phyloP scores from a whole-genome alignment of 64 coral and sea anemone genomes.

The Cladopsammia gracilis region DNA sequence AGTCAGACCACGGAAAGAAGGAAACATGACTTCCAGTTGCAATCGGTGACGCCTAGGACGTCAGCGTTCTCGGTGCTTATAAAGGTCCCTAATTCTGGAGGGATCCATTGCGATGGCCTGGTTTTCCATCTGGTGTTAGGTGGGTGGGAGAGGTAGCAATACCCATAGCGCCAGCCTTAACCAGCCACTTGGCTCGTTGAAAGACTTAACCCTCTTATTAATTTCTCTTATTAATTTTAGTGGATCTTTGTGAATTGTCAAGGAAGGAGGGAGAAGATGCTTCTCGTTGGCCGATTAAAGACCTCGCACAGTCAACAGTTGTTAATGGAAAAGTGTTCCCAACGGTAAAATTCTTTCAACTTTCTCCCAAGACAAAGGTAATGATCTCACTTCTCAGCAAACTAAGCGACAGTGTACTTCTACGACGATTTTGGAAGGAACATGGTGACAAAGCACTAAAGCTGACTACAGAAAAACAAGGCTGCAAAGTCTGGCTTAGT shows the following conservation, averaged over 20 bases:
- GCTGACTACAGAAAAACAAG: not conserved
- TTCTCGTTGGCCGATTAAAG: not conserved
- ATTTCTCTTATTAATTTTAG: not conserved
- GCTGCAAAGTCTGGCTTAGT: not conserved
- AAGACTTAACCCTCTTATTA: not conserved
- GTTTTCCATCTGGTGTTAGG: no score
- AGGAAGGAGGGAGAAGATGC: not conserved
- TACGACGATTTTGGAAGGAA: constrained; percentile 63
- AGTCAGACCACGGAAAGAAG: no score
- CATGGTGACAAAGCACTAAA: constrained; percentile 32
- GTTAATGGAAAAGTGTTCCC: not conserved
- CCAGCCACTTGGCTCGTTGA: no score
- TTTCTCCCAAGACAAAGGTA: constrained; percentile 19
- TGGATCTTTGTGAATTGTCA: constrained; percentile 23
- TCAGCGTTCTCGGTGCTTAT: no score
- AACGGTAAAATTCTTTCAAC: constrained; percentile 37
- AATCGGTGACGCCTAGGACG: no score
- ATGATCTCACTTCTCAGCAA: constrained; percentile 22
- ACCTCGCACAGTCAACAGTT: not conserved
- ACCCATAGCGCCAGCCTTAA: no score
- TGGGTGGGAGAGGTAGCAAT: no score
- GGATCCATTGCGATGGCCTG: no score
- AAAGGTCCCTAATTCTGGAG: no score
- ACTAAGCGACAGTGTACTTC: constrained; percentile 7
- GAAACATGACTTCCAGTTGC: no score